Base-by-base conservation (phyloP, 2,113 vertebrate species). In the Pica pica region DNA sequence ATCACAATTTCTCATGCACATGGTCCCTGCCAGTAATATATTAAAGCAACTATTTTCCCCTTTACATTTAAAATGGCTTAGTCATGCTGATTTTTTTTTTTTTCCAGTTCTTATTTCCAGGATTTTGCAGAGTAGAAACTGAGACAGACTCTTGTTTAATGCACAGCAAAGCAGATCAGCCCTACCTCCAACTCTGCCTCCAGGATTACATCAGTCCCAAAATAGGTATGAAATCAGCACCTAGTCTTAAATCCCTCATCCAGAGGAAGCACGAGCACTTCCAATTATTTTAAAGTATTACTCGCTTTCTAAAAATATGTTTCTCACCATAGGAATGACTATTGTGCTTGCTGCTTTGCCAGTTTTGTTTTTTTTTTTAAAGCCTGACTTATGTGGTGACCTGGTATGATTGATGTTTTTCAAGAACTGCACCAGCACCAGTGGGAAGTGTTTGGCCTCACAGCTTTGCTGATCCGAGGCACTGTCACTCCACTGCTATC, bases 61-160 rank as follows among this genome's bases (percentile, higher is more conserved):
- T 96, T 95, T 97, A 91, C 82, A 97, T 97, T 95, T 94, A 92
- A 98, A 98, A 98, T 87, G 93, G 80, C 92, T 96, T 97, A 95
- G 91, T 97, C 94, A 93, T 91, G 77, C 61, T 96, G 89, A 71
- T 70, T 96, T 77, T 93, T 88, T 59, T 59, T 95, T 81, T 60
- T 90, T 89, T 52, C 7, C 39, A 73, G 64, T 85, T 90, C 86
- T 75, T 91, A 86, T 92, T 92, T 95, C 85, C 86, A 64, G 82
- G 87, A 87, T 97, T 97, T 97, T 91, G 37, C 57, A 82, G 55
- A 75, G 60, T 7, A 92, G 73, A 95, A 89, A 78, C 5, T n/a
- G 60, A 89, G 73, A 90, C 17, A 1, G 16, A 53, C 67, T 87
- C 65, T 74, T 50, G 80, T 78, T 76, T 70, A 24, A 60, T 11